phyloP scores from a whole-genome alignment of 2,888 invertebrate genomes.

The Morpho achilles region DNA sequence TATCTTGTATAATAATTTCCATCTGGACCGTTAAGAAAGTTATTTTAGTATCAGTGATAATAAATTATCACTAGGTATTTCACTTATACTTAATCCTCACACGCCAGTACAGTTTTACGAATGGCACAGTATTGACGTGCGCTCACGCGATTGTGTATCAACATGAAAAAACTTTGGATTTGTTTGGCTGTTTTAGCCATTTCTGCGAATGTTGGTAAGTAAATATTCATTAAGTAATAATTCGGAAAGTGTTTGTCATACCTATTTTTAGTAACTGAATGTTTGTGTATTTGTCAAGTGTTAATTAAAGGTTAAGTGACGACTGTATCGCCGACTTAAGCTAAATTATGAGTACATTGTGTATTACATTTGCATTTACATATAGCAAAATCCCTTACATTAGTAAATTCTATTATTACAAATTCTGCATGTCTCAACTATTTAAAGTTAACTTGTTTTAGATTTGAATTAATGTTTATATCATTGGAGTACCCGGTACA shows the following conservation, averaged over 20 bases:
- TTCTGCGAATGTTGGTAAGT: slow-evolving; percentile 19
- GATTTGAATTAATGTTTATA: no score
- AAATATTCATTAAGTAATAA: not conserved
- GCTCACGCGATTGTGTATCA: slow-evolving; percentile 21
- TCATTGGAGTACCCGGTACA: no score
- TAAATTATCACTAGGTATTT: not conserved
- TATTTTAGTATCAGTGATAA: no score
- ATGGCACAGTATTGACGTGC: slow-evolving; percentile 15
- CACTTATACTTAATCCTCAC: slow-evolving; percentile 3
- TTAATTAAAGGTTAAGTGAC: slow-evolving; percentile 11
- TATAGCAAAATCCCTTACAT: no score
- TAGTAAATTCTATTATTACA: no score
- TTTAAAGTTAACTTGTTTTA: no score
- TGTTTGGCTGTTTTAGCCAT: slow-evolving; percentile 20
- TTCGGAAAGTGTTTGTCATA: not conserved
- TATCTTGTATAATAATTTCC: no score
- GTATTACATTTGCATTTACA: no score
- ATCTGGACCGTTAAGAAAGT: no score
- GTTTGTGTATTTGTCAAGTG: no score
- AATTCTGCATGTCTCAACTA: no score
- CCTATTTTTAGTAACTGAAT: slow-evolving; percentile 5
- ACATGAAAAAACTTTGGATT: slow-evolving; percentile 27
- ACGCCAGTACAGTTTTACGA: slow-evolving; percentile 16
- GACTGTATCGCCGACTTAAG: slow-evolving; percentile 9
- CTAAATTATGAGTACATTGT: not conserved